A percentile compares a stretch with the other conserved stretches of the same genome.
phyloP scores from a whole-genome alignment of 2,113 vertebrate genomes.

The Rutilus rutilus region DNA sequence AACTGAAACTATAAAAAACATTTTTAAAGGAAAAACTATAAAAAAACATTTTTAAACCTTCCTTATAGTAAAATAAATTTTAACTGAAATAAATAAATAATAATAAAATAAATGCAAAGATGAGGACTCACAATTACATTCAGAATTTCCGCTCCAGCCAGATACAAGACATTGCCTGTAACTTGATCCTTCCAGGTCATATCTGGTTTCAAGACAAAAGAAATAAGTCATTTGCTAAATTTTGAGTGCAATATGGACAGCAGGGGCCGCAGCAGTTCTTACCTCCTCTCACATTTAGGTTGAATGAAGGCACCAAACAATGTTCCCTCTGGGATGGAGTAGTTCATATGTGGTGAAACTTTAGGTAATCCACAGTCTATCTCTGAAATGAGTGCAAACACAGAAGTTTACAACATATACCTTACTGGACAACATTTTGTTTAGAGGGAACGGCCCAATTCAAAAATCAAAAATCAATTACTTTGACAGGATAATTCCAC shows the following conservation, averaged over 20 bases:
- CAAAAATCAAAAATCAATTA: constrained; percentile 40
- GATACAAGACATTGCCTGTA: constrained; percentile 41
- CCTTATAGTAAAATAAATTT: not conserved
- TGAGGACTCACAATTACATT: constrained; percentile 63
- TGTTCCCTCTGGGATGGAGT: constrained; percentile 24
- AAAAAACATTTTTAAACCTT: not conserved
- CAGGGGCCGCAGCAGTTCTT: constrained; percentile 45
- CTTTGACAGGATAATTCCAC: constrained; percentile 65
- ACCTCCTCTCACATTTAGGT: constrained; percentile 67
- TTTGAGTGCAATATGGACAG: not conserved
- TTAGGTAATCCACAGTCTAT: constrained; percentile 63
- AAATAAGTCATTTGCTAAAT: not conserved
- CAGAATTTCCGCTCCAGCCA: constrained; percentile 62
- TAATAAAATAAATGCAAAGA: not conserved
- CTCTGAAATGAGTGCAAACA: constrained; percentile 57
- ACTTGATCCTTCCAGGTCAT: constrained; percentile 51
- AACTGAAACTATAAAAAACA: not conserved
- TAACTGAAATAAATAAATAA: not conserved
- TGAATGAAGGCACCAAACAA: constrained; percentile 46
- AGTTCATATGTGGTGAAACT: constrained; percentile 30
- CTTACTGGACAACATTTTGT: not conserved
- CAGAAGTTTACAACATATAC: not conserved
- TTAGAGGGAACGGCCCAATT: not conserved
- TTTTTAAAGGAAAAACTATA: not conserved
- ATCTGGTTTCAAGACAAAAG: constrained; percentile 23